These are phyloP conservation scores for Dipus sagitta DNA, from an alignment of 2,797 vertebrate species.

Conservation along the genomic window DNA sequence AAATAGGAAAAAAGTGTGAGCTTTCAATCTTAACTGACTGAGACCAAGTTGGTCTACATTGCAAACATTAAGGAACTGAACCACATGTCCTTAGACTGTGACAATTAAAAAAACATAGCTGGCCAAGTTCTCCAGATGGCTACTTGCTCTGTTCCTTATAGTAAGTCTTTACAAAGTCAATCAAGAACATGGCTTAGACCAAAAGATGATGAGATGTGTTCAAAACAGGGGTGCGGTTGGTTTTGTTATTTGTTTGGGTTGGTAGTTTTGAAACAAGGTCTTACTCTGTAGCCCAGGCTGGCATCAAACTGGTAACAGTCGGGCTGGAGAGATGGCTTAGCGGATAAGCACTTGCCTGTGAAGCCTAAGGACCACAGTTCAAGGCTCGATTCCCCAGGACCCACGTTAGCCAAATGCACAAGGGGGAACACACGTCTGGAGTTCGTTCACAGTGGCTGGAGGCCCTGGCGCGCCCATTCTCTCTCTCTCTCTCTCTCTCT, in stretches of 20 bases:
- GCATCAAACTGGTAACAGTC: not conserved
- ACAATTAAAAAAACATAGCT: conserved; percentile 36
- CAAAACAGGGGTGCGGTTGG: not conserved
- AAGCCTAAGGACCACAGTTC: no score
- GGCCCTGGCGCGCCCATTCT: no score
- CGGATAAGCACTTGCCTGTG: no score
- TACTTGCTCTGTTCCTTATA: not conserved
- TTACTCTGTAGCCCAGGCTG: not conserved
- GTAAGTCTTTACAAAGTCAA: not conserved
- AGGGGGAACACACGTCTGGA: no score
- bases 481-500: no score
- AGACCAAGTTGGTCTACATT: not conserved
- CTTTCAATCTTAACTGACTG: conserved; percentile 57
- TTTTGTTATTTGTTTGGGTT: not conserved
- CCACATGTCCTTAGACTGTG: conserved; percentile 34
- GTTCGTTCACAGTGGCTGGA: no score
- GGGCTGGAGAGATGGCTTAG: no score
- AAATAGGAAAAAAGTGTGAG: not conserved
- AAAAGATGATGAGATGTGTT: not conserved
- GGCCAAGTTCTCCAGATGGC: not conserved
- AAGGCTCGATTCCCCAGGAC: no score
- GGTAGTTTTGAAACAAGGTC: not conserved
- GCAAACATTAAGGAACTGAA: conserved; percentile 6
- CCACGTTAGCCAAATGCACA: no score
- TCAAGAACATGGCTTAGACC: not conserved